Percentiles rank a stretch among this genome's conserved stretches.
phyloP scores from a whole-genome alignment of 2,113 vertebrate genomes.

The Plotosus lineatus region DNA sequence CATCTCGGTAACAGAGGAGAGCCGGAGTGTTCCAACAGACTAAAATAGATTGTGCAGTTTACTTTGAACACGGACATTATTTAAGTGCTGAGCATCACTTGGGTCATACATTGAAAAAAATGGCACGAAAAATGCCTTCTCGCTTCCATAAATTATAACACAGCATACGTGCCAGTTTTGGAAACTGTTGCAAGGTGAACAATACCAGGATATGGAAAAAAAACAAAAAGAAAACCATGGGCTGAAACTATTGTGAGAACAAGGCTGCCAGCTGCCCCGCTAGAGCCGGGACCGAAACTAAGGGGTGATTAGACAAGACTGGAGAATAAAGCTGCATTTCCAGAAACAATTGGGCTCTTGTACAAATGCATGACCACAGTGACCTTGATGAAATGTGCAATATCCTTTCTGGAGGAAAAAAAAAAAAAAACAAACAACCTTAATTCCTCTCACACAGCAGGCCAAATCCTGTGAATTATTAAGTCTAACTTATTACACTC shows the following conservation, averaged over 20 bases:
- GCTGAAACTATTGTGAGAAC: neutral
- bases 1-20: slow-evolving; percentile 29
- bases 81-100: neutral
- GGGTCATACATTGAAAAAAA: neutral
- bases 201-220: slow-evolving; percentile 39
- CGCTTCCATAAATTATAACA: neutral
- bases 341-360: too few relatives aligned
- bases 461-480: slow-evolving; percentile 2
- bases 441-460: neutral
- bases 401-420: too few relatives aligned
- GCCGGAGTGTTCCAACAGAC: neutral
- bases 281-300: neutral
- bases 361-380: neutral
- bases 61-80: neutral
- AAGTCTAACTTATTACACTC: slow-evolving; percentile 2
- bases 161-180: neutral
- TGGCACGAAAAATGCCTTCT: neutral
- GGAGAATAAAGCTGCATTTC: neutral
- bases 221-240: slow-evolving; percentile 31
- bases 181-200: neutral
- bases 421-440: neutral
- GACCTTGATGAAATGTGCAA: slow-evolving; percentile 9
- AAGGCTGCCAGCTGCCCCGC: neutral
- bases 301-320: neutral
- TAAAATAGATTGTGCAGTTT: neutral